Conservation (phyloP, 2,888 invertebrate genomes). For the Latheticus oryzae region DNA sequence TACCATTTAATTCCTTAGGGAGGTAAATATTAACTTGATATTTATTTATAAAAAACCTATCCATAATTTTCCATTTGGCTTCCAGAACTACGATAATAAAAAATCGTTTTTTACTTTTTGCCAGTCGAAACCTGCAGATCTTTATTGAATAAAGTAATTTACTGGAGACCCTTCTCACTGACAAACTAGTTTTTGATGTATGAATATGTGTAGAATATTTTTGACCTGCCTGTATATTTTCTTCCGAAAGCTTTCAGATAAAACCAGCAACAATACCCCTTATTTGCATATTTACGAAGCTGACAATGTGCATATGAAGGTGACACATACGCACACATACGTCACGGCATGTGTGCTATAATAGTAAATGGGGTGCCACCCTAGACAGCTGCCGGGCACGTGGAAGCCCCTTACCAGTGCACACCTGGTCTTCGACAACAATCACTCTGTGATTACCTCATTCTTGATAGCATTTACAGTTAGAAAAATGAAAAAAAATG, state of each 20-base stretch:
- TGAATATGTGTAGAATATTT: too few relatives aligned
- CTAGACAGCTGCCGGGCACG: conserved; percentile 60
- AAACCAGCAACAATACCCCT: conserved; percentile 21
- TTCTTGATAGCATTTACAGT: conserved; percentile 23
- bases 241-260: conserved; percentile 8
- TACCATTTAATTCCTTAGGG: too few relatives aligned
- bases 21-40: too few relatives aligned
- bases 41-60: too few relatives aligned
- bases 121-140: too few relatives aligned
- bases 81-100: too few relatives aligned
- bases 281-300: conserved; percentile 41
- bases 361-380: conserved; percentile 59
- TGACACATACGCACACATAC: conserved; percentile 59
- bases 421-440: conserved; percentile 51
- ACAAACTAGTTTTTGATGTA: too few relatives aligned
- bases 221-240: not conserved
- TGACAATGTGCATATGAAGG: conserved; percentile 45
- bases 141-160: too few relatives aligned
- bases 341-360: conserved; percentile 61
- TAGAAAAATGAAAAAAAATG: conserved; percentile 21
- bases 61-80: too few relatives aligned
- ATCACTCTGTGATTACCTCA: conserved; percentile 52
- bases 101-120: too few relatives aligned
- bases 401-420: conserved; percentile 51
- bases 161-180: too few relatives aligned